phyloP scores from a whole-genome alignment of 2,888 invertebrate species.

The Lasioglossum marginatum region DNA sequence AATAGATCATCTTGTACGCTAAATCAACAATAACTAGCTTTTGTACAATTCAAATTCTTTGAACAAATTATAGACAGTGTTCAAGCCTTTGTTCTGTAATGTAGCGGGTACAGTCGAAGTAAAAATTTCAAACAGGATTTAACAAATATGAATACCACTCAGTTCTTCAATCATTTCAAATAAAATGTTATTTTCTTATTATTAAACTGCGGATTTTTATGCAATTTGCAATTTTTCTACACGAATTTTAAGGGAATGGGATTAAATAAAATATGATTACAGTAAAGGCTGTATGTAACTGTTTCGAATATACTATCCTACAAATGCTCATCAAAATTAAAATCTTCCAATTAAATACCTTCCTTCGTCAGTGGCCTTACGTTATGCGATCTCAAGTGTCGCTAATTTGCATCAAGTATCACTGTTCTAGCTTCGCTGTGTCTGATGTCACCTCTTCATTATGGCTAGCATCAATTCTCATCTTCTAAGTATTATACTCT shows the following conservation, averaged over 20 bases:
- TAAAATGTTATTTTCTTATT: background rate
- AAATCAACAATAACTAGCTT: background rate
- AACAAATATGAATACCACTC: background rate
- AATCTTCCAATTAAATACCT: background rate
- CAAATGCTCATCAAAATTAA: background rate
- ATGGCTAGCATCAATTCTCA: background rate
- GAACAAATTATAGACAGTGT: background rate
- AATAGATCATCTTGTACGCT: background rate
- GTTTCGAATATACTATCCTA: background rate
- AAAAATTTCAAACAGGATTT: background rate
- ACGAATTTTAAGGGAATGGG: too few relatives aligned
- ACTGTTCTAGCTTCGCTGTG: background rate
- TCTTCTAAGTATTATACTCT: background rate
- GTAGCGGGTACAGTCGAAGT: background rate
- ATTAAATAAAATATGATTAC: too few relatives aligned
- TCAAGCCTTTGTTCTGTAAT: background rate
- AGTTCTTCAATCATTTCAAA: background rate
- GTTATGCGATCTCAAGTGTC: background rate
- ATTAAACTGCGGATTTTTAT: too few relatives aligned
- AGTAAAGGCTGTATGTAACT: background rate
- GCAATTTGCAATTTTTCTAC: too few relatives aligned
- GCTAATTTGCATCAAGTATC: background rate
- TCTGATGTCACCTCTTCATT: background rate
- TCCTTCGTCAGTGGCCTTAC: background rate
- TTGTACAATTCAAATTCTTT: background rate